These are phyloP conservation scores for Sebastes fasciatus DNA, from an alignment of 2,113 vertebrate species.

Conservation along the genomic window DNA sequence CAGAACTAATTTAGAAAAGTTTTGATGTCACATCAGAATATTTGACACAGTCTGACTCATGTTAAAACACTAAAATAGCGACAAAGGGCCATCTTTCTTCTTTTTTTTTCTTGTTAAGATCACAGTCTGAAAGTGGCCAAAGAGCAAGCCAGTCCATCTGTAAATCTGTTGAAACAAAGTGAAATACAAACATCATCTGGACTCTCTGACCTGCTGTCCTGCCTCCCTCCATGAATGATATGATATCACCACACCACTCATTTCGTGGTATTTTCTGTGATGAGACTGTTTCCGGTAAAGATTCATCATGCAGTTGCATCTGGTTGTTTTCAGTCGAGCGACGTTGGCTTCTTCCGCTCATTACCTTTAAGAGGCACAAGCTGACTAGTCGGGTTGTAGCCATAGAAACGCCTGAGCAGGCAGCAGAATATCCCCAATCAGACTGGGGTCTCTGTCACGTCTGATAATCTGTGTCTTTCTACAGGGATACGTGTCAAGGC, in stretches of 20 bases:
- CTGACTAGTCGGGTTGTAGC: slow-evolving; percentile 39
- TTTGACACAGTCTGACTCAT: background rate
- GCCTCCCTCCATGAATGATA: background rate
- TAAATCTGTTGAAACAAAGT: slow-evolving; percentile 17
- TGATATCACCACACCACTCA: background rate
- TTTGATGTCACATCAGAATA: background rate
- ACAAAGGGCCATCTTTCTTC: background rate
- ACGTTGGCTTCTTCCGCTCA: background rate
- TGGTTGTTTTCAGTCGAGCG: background rate
- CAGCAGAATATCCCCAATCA: slow-evolving; percentile 12
- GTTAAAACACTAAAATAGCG: background rate
- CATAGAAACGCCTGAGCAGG: slow-evolving; percentile 71
- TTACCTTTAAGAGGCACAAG: slow-evolving; percentile 18
- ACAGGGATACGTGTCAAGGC: background rate
- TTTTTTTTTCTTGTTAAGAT: background rate
- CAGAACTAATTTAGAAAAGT: slow-evolving; percentile 6
- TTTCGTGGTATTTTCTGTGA: slow-evolving; percentile 3
- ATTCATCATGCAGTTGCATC: background rate
- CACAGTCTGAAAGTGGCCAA: background rate
- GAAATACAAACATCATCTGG: slow-evolving; percentile 34
- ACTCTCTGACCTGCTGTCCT: background rate
- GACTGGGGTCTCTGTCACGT: background rate
- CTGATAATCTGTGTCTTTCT: background rate
- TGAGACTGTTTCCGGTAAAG: background rate
- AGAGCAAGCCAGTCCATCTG: slow-evolving; percentile 1